A percentile compares a stretch with the other conserved stretches of the same genome.
Evolutionary conservation across 2,113 vertebrate genomes (phyloP).

Genomic region (Pachypanchax playfairii): DNA sequence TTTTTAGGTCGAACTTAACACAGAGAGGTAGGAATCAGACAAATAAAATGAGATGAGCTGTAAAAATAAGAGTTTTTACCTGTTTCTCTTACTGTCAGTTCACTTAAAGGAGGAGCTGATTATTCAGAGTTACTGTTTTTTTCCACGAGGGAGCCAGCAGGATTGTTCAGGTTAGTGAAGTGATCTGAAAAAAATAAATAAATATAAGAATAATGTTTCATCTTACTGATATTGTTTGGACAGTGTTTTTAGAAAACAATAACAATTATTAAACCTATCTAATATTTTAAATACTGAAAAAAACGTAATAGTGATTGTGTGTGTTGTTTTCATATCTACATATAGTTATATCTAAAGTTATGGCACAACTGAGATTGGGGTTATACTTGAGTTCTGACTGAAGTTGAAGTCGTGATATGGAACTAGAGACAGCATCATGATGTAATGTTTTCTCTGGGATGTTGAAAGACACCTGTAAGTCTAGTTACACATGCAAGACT

Average conservation of each 20-base stretch:
- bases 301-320: no score
- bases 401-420: not conserved
- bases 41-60: not conserved
- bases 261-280: no score
- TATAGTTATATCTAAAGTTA: no score
- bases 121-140: constrained; percentile 27
- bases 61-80: not conserved
- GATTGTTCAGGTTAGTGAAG: constrained; percentile 72
- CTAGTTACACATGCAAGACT: constrained; percentile 15
- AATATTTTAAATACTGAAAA: no score
- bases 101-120: constrained; percentile 13
- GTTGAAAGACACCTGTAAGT: not conserved
- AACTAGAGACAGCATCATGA: not conserved
- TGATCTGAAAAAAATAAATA: constrained; percentile 70
- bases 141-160: constrained; percentile 44
- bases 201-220: no score
- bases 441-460: not conserved
- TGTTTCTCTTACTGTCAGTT: not conserved
- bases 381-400: not conserved
- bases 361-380: no score
- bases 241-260: no score
- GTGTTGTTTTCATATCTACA: no score
- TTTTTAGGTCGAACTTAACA: constrained; percentile 19
- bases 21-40: not conserved
- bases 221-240: no score